Evolutionary conservation across 2,888 invertebrate genomes (phyloP).

Genomic region (Prosopocoilus inquinatus): DNA sequence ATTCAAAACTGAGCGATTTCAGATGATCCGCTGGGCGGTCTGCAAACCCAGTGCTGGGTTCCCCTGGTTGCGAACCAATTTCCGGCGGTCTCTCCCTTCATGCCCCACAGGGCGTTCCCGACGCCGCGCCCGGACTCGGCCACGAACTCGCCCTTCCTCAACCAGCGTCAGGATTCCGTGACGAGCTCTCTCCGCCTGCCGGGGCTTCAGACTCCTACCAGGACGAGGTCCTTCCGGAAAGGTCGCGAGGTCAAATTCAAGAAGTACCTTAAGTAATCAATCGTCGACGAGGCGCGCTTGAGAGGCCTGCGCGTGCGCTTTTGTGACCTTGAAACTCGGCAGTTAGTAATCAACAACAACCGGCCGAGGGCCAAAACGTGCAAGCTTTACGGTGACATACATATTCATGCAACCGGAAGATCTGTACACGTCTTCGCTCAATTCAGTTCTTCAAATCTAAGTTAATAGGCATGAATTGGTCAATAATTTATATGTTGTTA

Average conservation of each 20-base stretch:
- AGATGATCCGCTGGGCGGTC: conserved; percentile 55
- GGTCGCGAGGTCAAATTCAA: conserved; percentile 53
- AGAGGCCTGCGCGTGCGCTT: no score
- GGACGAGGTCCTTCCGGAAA: conserved; percentile 53
- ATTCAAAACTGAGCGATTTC: no score
- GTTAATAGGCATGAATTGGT: no score
- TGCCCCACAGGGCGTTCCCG: conserved; percentile 23
- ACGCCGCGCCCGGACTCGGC: background rate
- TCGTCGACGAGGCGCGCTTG: no score
- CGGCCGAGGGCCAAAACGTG: no score
- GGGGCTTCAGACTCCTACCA: conserved; percentile 43
- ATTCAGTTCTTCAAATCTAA: no score
- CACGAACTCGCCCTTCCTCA: background rate
- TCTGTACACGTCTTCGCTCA: no score
- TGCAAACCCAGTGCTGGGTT: conserved; percentile 62
- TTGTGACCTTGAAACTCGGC: no score
- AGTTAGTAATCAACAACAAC: no score
- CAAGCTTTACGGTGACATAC: no score
- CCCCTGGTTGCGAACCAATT: conserved; percentile 73
- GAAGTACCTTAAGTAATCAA: conserved; percentile 11
- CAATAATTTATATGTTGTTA: no score
- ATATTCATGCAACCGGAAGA: no score
- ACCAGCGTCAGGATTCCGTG: conserved; percentile 38
- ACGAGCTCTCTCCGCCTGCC: conserved; percentile 52
- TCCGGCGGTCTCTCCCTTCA: conserved; percentile 67